These are phyloP conservation scores for Cepaea hortensis DNA, from an alignment of 2,888 invertebrate genomes.

Conservation along the genomic window DNA sequence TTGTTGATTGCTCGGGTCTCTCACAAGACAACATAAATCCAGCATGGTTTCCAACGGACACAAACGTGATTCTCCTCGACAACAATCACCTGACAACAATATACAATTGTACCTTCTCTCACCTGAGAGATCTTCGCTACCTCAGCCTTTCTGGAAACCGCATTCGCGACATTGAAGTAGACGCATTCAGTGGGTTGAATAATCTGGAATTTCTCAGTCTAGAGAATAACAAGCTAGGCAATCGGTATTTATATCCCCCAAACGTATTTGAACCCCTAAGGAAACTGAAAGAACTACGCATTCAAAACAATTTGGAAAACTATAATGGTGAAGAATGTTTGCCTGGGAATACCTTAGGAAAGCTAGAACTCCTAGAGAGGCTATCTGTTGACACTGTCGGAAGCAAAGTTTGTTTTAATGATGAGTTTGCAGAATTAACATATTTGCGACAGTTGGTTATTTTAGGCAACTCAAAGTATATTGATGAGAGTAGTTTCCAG, in stretches of 20 bases:
- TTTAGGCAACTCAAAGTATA: not conserved
- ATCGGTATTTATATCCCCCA: not conserved
- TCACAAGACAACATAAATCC: too few relatives aligned
- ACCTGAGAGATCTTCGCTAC: not conserved
- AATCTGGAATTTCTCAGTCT: too few relatives aligned
- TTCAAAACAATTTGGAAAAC: not conserved
- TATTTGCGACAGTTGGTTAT: not conserved
- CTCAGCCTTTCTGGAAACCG: not conserved
- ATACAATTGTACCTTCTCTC: too few relatives aligned
- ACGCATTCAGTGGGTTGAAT: too few relatives aligned
- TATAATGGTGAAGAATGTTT: not conserved
- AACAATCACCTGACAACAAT: too few relatives aligned
- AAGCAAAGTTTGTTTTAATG: not conserved
- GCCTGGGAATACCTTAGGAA: not conserved
- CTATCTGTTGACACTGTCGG: not conserved
- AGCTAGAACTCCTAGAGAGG: not conserved
- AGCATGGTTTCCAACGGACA: too few relatives aligned
- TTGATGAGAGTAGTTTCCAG: not conserved
- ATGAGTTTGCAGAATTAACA: slow-evolving; percentile 18
- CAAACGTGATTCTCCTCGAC: too few relatives aligned
- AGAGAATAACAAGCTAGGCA: not conserved
- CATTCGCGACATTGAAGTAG: not conserved
- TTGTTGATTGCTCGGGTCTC: too few relatives aligned
- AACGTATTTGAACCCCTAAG: not conserved
- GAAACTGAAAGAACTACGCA: not conserved